phyloP scores from a whole-genome alignment of 2,888 invertebrate species.

The Pristionchus japonicus region DNA sequence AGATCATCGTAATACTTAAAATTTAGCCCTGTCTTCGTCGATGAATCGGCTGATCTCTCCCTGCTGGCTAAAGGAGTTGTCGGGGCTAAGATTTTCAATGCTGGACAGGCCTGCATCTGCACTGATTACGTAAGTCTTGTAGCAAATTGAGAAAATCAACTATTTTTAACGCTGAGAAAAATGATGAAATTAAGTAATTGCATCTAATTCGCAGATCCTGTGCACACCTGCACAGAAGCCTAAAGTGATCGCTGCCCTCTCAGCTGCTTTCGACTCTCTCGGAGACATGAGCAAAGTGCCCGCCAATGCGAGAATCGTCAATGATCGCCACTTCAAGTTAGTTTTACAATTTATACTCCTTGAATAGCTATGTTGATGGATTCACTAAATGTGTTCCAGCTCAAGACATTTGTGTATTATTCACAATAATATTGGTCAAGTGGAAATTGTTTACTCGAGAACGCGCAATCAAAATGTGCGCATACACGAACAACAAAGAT shows the following conservation, averaged over 20 bases:
- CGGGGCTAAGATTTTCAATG: constrained; percentile 93
- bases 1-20: too few species aligned
- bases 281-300: constrained; percentile 69
- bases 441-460: too few species aligned
- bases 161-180: too few species aligned
- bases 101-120: constrained; percentile 51
- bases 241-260: constrained; percentile 71
- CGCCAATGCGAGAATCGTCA: constrained; percentile 64
- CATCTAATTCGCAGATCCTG: constrained; percentile 33
- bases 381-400: background rate
- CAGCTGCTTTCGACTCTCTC: constrained; percentile 59
- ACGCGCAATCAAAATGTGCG: too few species aligned
- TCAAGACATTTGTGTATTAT: too few species aligned
- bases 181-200: too few species aligned
- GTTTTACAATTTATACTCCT: background rate
- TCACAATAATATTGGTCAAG: too few species aligned
- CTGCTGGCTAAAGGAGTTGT: constrained; percentile 86
- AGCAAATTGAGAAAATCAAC: too few species aligned
- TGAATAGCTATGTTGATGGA: too few species aligned
- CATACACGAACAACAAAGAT: too few species aligned
- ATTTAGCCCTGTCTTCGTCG: constrained; percentile 89
- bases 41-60: constrained; percentile 84
- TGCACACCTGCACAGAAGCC: constrained; percentile 83
- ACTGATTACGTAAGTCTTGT: constrained; percentile 50
- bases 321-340: constrained; percentile 53